Base-by-base conservation (phyloP, 1,140 invertebrate species). In the Aphelinus atriplicis region DNA sequence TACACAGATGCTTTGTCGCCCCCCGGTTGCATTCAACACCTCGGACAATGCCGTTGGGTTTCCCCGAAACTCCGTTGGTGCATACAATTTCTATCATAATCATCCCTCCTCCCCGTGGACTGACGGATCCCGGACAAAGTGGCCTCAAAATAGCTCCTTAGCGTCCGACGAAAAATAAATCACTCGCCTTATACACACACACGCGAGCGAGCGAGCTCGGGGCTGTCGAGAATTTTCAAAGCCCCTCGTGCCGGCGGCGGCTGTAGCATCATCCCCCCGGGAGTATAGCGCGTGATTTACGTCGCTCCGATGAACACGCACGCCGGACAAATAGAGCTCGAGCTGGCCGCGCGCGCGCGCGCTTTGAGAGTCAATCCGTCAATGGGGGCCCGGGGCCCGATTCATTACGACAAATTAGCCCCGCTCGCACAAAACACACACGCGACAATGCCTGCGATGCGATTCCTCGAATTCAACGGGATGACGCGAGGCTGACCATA, bases 361-460 rank as follows among this genome's bases (percentile, higher is more conserved):
- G 26, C 26, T 61, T 73, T 68, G 50, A 68, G 72, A 62, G 72
- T 73, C 73, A 74, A 74, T 74, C 51, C 61, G 65, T 68, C 66
- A 68, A 68, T 47, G 45, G 58, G 45, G n/a, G n/a, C 47, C 55
- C 56, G 66, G 26, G 7, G 51, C 4, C 65, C 61, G 70, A 75
- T 75, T 75, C 73, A 75, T 70, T 75, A 75, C 4, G 64, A 70
- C 67, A 75, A 75, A 75, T 75, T 75, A 75, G 51, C 50, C 5
- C 51, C 42, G 5, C 63, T 57, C 9, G 3, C 63, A 73, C 53
- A 9, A 6, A 53, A 4, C 4, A 53, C 9, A 53, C 51, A 53
- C 51, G 51, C 4, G 51, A 9, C 46, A 65, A 65, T 51, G 50
- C 43, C n/a, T 42, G 65, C 6, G 9, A 42, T 2, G 3, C 10